phyloP scores from a whole-genome alignment of 2,797 vertebrate species.

The Enteromius afrohamiltoni region DNA sequence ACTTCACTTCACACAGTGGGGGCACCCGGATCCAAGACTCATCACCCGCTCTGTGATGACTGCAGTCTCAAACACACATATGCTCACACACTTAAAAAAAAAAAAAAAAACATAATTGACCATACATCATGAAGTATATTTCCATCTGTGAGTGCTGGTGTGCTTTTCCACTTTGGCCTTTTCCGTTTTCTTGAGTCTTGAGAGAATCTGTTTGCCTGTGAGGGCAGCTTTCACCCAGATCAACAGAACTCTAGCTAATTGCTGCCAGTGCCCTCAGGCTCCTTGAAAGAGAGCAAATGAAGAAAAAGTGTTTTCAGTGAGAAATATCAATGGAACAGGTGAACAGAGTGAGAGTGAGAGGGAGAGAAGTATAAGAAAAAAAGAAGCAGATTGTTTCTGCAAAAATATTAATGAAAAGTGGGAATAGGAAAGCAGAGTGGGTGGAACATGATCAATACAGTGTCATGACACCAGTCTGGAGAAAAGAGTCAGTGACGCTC shows the following conservation, averaged over 20 bases:
- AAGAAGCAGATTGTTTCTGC: constrained; percentile 47
- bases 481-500: constrained; percentile 16
- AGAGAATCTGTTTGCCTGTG: constrained; percentile 63
- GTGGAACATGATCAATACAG: constrained; percentile 47
- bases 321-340: constrained; percentile 63
- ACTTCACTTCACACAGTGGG: background rate
- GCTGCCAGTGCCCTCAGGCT: constrained; percentile 68
- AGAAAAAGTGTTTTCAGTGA: constrained; percentile 67
- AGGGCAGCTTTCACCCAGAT: constrained; percentile 53
- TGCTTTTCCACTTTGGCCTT: constrained; percentile 16
- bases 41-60: background rate
- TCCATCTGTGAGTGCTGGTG: constrained; percentile 12
- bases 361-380: constrained; percentile 11
- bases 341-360: constrained; percentile 55
- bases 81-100: background rate
- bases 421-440: constrained; percentile 43
- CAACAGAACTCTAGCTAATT: constrained; percentile 75
- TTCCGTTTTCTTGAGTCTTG: constrained; percentile 17
- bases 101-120: background rate
- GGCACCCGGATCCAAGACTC: background rate
- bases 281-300: constrained; percentile 57
- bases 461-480: constrained; percentile 46
- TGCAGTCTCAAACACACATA: constrained; percentile 15
- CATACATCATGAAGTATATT: constrained; percentile 1
- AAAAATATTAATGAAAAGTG: constrained; percentile 50